Evolutionary conservation across 2,888 invertebrate species (phyloP).

Genomic region (Galerucella calmariensis): DNA sequence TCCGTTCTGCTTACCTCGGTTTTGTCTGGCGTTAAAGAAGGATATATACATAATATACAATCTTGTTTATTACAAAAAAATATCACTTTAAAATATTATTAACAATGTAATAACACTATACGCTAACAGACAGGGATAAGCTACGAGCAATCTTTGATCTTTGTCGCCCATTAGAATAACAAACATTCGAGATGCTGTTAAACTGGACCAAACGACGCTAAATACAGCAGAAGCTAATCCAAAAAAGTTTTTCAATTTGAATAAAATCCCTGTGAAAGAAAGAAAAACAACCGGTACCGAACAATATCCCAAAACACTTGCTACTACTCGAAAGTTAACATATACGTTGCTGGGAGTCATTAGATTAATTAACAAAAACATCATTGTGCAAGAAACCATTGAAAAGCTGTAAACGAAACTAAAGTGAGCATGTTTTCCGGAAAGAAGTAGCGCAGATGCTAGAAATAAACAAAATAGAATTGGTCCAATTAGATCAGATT

Average conservation of each 20-base stretch:
- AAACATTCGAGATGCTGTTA: constrained; percentile 91
- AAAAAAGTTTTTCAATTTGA: constrained; percentile 78
- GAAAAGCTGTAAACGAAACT: constrained; percentile 95
- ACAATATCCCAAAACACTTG: constrained; percentile 92
- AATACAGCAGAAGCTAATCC: constrained; percentile 76
- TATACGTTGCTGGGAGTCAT: constrained; percentile 78
- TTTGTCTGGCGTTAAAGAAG: too few relatives aligned
- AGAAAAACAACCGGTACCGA: constrained; percentile 91
- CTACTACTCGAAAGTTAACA: constrained; percentile 81
- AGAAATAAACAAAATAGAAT: constrained; percentile 86
- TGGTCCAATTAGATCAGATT: constrained; percentile 93
- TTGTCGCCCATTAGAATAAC: constrained; percentile 91
- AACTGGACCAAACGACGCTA: constrained; percentile 87
- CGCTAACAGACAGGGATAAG: constrained; percentile 92
- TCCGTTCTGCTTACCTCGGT: too few relatives aligned
- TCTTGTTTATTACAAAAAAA: too few relatives aligned
- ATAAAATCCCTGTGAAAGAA: constrained; percentile 80
- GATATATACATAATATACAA: too few relatives aligned
- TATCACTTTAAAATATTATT: constrained; percentile 78
- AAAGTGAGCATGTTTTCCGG: constrained; percentile 86
- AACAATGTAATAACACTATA: constrained; percentile 94
- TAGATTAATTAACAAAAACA: constrained; percentile 85
- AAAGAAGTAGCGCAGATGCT: constrained; percentile 74
- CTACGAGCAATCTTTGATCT: constrained; percentile 85
- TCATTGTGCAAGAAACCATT: constrained; percentile 87